These are phyloP conservation scores for Siderastrea siderea DNA, from an alignment of 92 coral and sea anemone genomes.

Conservation along the genomic window DNA sequence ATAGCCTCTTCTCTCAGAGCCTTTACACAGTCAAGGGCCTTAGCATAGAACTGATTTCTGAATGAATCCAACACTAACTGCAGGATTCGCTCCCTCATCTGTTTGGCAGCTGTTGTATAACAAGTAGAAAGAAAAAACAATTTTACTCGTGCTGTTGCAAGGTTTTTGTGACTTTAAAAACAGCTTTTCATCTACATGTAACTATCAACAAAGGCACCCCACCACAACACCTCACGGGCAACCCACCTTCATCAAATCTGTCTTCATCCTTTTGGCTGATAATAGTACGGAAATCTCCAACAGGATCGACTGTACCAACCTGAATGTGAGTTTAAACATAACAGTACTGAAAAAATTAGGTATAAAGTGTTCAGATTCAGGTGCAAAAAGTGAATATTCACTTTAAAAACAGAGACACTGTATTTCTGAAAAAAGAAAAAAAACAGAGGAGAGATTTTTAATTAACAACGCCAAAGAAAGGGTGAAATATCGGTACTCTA, in stretches of 20 bases:
- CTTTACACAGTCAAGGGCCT: conserved; percentile 87
- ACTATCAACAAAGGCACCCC: not conserved
- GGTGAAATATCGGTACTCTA: too few species aligned
- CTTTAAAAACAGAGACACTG: too few species aligned
- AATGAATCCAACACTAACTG: conserved; percentile 94
- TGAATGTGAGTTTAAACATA: not conserved
- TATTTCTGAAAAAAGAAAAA: too few species aligned
- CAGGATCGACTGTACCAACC: conserved; percentile 99
- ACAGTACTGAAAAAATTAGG: not conserved
- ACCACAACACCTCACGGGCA: not conserved
- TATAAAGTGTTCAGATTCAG: too few species aligned
- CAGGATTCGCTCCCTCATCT: conserved; percentile 90
- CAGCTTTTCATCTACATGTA: not conserved
- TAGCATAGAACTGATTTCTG: conserved; percentile 85
- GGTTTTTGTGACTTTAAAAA: not conserved
- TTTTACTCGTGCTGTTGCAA: too few species aligned
- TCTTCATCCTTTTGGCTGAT: conserved; percentile 86
- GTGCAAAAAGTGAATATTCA: too few species aligned
- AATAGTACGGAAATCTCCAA: conserved; percentile 84
- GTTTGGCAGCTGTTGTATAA: conserved; percentile 80
- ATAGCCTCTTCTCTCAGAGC: conserved; percentile 84
- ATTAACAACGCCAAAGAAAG: too few species aligned
- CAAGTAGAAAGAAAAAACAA: not conserved
- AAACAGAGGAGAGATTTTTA: too few species aligned
- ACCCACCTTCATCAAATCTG: conserved; percentile 88